Conservation (phyloP, 2,888 invertebrate species). For the Gandaritis pyraliata region DNA sequence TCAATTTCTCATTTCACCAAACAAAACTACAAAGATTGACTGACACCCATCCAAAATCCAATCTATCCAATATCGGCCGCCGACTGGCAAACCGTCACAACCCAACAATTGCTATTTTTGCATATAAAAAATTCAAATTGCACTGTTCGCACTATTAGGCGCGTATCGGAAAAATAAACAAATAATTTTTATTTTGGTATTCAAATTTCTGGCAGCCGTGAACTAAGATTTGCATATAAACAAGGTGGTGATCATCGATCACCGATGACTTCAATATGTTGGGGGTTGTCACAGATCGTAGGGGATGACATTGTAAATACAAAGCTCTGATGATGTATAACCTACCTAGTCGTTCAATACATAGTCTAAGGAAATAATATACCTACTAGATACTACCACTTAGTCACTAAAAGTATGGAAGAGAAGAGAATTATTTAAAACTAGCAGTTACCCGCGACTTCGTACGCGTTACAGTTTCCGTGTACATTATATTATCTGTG, state of each 20-base stretch:
- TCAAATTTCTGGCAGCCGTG: slow-evolving; percentile 70
- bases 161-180: slow-evolving; percentile 74
- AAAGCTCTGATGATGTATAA: slow-evolving; percentile 5
- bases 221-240: slow-evolving; percentile 80
- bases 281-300: slow-evolving; percentile 49
- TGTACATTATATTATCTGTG: no score
- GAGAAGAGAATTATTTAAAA: no score
- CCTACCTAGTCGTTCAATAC: not conserved
- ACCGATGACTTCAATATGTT: slow-evolving; percentile 67
- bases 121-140: slow-evolving; percentile 62
- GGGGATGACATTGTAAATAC: slow-evolving; percentile 54
- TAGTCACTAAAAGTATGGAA: no score
- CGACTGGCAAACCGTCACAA: slow-evolving; percentile 50
- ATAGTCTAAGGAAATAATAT: no score
- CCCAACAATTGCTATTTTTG: slow-evolving; percentile 55
- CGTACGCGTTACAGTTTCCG: no score
- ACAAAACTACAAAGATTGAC: slow-evolving; percentile 47
- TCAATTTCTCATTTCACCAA: slow-evolving; percentile 38
- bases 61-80: slow-evolving; percentile 51
- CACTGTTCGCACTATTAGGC: slow-evolving; percentile 67
- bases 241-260: slow-evolving; percentile 73
- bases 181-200: slow-evolving; percentile 72
- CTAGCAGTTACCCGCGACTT: no score
- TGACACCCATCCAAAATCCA: slow-evolving; percentile 70
- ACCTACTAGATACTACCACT: no score